Evolutionary conservation across 2,113 vertebrate species (phyloP).

Genomic region (Pelobates fuscus): DNA sequence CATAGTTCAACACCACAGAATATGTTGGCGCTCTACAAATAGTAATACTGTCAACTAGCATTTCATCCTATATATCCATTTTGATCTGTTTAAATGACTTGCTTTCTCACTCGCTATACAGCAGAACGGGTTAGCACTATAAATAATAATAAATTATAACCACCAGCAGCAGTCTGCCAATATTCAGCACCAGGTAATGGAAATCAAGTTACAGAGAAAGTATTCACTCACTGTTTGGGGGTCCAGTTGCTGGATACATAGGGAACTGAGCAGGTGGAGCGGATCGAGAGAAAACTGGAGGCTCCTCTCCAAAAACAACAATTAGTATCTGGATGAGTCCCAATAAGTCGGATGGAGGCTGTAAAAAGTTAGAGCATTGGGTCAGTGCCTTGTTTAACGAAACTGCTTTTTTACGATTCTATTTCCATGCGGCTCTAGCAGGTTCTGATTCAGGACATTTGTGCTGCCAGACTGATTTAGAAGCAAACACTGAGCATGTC

Average conservation of each 20-base stretch:
- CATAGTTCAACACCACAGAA: too few species aligned
- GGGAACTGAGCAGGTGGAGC: slow-evolving; percentile 84
- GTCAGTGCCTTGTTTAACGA: background rate
- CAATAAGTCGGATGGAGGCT: slow-evolving; percentile 94
- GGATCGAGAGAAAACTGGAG: slow-evolving; percentile 94
- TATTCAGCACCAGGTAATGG: too few species aligned
- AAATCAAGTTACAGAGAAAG: background rate
- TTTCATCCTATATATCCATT: too few species aligned
- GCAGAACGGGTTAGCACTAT: too few species aligned
- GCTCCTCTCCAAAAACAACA: slow-evolving; percentile 96
- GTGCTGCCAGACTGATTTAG: background rate
- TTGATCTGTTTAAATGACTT: too few species aligned
- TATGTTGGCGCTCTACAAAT: too few species aligned
- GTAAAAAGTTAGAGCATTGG: background rate
- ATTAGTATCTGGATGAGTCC: slow-evolving; percentile 98
- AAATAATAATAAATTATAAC: too few species aligned
- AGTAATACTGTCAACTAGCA: too few species aligned
- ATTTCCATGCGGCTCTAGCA: background rate
- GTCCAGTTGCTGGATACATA: slow-evolving; percentile 88
- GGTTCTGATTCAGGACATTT: background rate
- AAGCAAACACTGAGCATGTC: background rate
- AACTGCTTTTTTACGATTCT: background rate
- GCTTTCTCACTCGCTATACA: too few species aligned
- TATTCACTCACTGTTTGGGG: slow-evolving; percentile 85
- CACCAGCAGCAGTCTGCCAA: too few species aligned